Percentiles rank a stretch among this genome's conserved stretches.
phyloP scores from a whole-genome alignment of 2,113 vertebrate species.

The Amblyopsis rosae region DNA sequence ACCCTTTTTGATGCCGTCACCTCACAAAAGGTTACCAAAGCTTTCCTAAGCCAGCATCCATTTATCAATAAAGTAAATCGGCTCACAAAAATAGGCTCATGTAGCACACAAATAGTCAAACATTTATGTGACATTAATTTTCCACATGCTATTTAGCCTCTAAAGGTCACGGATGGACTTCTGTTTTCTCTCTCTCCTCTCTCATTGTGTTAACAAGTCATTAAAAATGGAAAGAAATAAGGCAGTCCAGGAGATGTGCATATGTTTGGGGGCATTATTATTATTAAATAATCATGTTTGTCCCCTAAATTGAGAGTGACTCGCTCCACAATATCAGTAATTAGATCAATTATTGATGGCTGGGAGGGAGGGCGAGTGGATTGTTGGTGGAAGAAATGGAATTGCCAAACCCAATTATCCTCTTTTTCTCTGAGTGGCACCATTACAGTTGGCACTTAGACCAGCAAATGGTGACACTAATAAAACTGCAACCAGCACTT shows the following conservation, averaged over 20 bases:
- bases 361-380: conserved; percentile 71
- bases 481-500: conserved; percentile 78
- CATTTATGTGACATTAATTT: conserved; percentile 57
- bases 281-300: conserved; percentile 93
- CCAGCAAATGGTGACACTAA: conserved; percentile 80
- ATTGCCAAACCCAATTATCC: conserved; percentile 90
- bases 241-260: conserved; percentile 73
- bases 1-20: conserved; percentile 54
- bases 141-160: conserved; percentile 55
- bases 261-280: conserved; percentile 88
- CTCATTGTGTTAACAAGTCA: conserved; percentile 79
- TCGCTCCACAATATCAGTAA: conserved; percentile 86
- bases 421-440: conserved; percentile 79
- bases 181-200: conserved; percentile 70
- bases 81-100: conserved; percentile 2
- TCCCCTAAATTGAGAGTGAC: conserved; percentile 90
- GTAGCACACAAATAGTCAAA: conserved; percentile 20
- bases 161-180: conserved; percentile 74
- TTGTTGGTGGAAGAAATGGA: conserved; percentile 82
- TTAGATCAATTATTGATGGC: conserved; percentile 94
- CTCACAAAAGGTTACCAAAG: conserved; percentile 60
- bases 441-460: conserved; percentile 86
- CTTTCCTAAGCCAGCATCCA: conserved; percentile 46
- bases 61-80: conserved; percentile 62
- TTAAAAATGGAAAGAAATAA: conserved; percentile 79